A percentile compares a stretch with the other conserved stretches of the same genome.
phyloP scores from a whole-genome alignment of 2,797 vertebrate genomes.

The Enteromius trimaculatus region DNA sequence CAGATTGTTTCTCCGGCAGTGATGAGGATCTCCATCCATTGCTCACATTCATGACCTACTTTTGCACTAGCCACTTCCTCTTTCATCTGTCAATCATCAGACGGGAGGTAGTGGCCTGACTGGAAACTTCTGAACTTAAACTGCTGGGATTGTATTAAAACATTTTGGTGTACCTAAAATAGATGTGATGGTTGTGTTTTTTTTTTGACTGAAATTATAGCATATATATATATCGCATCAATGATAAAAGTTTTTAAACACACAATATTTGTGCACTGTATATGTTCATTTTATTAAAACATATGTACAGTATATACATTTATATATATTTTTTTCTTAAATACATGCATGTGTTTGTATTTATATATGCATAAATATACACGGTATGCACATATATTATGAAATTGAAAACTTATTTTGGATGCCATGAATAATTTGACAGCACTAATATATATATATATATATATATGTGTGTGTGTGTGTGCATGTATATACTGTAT shows the following conservation, averaged over 20 bases:
- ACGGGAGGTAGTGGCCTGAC: background rate
- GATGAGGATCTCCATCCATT: background rate
- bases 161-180: slow-evolving; percentile 42
- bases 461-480: background rate
- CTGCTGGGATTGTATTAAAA: slow-evolving; percentile 31
- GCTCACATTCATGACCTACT: slow-evolving; percentile 53
- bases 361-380: too few relatives aligned
- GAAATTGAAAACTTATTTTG: too few relatives aligned
- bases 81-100: slow-evolving; percentile 3
- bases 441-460: background rate
- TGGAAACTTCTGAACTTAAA: slow-evolving; percentile 4
- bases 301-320: too few relatives aligned
- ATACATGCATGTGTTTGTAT: too few relatives aligned
- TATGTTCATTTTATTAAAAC: too few relatives aligned
- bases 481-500: background rate
- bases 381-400: too few relatives aligned
- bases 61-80: slow-evolving; percentile 66
- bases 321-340: too few relatives aligned
- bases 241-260: too few relatives aligned
- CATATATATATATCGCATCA: background rate
- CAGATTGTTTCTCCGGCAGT: slow-evolving; percentile 1
- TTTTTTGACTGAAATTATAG: background rate
- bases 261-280: too few relatives aligned
- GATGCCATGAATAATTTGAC: too few relatives aligned
- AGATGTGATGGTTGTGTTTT: slow-evolving; percentile 12